A percentile compares a stretch with the other conserved stretches of the same genome.
These are phyloP conservation scores for Capra hircus DNA, from an alignment of 2,113 vertebrate genomes.

Conservation along the genomic window DNA sequence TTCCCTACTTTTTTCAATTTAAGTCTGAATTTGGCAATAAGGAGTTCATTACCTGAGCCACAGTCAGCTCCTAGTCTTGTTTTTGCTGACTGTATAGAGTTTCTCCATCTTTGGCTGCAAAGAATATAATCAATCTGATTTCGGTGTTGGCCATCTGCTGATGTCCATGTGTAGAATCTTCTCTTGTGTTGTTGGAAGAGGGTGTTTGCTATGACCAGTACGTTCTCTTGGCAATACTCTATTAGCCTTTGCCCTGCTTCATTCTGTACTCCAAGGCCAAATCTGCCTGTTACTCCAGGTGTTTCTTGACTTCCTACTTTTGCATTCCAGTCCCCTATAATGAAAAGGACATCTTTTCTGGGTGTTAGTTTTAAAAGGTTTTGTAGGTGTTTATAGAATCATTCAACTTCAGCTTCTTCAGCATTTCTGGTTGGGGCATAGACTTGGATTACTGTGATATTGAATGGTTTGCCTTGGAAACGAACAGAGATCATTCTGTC, in stretches of 20 bases:
- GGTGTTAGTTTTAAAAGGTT: not conserved
- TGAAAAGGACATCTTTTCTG: not conserved
- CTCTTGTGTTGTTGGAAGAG: not conserved
- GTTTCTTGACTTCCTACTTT: not conserved
- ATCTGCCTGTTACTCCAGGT: not conserved
- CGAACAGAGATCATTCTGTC: not conserved
- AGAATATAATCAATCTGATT: not conserved
- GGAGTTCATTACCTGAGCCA: not conserved
- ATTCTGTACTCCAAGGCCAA: not conserved
- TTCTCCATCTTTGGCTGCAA: not conserved
- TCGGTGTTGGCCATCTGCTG: accelerated
- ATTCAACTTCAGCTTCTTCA: not conserved
- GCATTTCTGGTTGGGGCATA: accelerated
- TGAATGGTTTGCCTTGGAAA: not conserved
- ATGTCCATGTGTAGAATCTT: not conserved
- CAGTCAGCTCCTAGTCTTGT: not conserved
- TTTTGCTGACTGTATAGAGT: not conserved
- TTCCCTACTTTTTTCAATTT: not conserved
- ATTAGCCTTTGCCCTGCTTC: not conserved
- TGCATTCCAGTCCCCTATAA: not conserved
- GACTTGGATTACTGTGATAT: not conserved
- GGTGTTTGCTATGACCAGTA: not conserved
- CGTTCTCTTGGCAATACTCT: not conserved
- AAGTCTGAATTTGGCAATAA: not conserved
- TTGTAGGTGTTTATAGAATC: not conserved